phyloP scores from a whole-genome alignment of 2,888 invertebrate species.

The Panopea generosa region DNA sequence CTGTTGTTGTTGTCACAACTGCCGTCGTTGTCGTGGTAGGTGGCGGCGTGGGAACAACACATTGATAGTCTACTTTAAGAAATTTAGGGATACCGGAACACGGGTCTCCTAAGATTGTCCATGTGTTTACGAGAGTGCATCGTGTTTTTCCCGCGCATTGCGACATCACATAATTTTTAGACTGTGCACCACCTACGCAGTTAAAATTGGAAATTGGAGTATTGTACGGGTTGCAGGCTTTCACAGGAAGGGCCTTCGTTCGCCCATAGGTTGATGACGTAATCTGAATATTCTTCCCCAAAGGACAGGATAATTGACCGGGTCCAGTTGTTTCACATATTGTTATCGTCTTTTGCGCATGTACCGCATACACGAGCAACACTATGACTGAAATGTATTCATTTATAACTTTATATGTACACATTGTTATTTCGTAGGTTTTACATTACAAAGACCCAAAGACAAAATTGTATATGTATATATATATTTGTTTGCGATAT shows the following conservation, averaged over 20 bases:
- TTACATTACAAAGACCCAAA: too few relatives aligned
- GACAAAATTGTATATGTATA: too few relatives aligned
- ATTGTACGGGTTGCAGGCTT: conserved; percentile 46
- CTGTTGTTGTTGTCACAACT: conserved; percentile 5
- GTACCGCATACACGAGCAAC: not conserved
- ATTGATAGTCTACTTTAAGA: conserved; percentile 58
- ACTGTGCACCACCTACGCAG: conserved; percentile 33
- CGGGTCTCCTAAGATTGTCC: conserved; percentile 57
- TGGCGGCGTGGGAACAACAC: conserved; percentile 39
- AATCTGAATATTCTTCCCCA: conserved; percentile 45
- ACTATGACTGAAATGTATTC: conserved; percentile 32
- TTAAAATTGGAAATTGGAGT: conserved; percentile 26
- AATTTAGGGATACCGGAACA: conserved; percentile 63
- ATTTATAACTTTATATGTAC: too few relatives aligned
- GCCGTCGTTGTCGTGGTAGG: too few relatives aligned
- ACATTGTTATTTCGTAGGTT: too few relatives aligned
- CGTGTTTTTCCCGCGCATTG: conserved; percentile 34
- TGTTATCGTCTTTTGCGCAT: conserved; percentile 23
- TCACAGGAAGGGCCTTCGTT: conserved; percentile 32
- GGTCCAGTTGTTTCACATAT: conserved; percentile 46
- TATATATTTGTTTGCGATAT: too few relatives aligned
- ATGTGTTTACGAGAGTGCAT: conserved; percentile 45
- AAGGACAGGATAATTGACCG: conserved; percentile 29
- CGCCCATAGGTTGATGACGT: conserved; percentile 42
- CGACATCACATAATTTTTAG: conserved; percentile 29